These are phyloP conservation scores for Aporophyla lueneburgensis DNA, from an alignment of 2,888 invertebrate genomes.

Conservation along the genomic window DNA sequence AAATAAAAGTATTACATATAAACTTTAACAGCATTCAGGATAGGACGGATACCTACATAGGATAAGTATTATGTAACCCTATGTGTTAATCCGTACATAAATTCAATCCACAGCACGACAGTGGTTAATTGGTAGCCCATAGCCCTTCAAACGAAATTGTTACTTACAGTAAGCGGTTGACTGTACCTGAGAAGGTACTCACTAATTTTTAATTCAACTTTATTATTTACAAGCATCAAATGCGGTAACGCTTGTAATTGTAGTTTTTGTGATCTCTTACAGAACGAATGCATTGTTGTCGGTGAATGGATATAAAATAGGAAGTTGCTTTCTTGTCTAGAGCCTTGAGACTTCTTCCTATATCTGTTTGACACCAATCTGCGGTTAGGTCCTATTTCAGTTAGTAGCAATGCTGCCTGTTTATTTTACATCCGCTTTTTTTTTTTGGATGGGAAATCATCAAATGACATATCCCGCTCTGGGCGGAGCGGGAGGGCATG, in stretches of 20 bases:
- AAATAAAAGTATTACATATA: too few species aligned
- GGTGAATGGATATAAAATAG: slow-evolving; percentile 47
- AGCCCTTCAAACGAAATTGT: not conserved
- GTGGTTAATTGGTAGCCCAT: not conserved
- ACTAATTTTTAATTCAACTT: slow-evolving; percentile 5
- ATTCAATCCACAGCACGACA: not conserved
- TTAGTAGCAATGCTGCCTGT: not conserved
- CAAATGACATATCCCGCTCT: too few species aligned
- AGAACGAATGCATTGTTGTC: slow-evolving; percentile 43
- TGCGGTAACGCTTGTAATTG: slow-evolving; percentile 4
- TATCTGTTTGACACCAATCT: slow-evolving; percentile 19
- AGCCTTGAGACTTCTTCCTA: slow-evolving; percentile 65
- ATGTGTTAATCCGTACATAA: not conserved
- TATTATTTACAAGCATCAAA: slow-evolving; percentile 17
- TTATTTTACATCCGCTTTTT: slow-evolving; percentile 13
- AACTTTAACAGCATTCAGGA: too few species aligned
- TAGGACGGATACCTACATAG: too few species aligned
- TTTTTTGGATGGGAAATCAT: too few species aligned
- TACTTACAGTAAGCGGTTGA: not conserved
- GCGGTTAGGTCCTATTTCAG: not conserved
- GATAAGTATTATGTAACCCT: too few species aligned
- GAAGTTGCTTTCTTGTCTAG: slow-evolving; percentile 57
- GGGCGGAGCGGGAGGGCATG: too few species aligned
- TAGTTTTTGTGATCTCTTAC: slow-evolving; percentile 23
- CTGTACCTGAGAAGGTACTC: not conserved